phyloP scores from a whole-genome alignment of 2,888 invertebrate genomes.

The Criorhina ranunculi region DNA sequence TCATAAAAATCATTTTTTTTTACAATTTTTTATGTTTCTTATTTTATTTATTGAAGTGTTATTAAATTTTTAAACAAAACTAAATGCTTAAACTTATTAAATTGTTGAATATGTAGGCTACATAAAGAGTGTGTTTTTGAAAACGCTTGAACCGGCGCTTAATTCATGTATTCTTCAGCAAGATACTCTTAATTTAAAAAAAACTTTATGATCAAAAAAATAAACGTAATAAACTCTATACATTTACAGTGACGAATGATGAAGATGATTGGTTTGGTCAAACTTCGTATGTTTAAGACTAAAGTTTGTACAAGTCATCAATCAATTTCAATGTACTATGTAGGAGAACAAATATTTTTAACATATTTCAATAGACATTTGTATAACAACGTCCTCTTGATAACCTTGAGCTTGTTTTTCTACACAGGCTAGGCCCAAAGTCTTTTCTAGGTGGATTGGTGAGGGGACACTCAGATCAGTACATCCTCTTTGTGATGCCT shows the following conservation, averaged over 20 bases:
- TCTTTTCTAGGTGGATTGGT: too few relatives aligned
- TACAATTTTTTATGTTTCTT: conserved; percentile 9
- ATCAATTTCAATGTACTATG: too few relatives aligned
- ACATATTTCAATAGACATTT: too few relatives aligned
- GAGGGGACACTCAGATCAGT: too few relatives aligned
- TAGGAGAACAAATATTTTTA: too few relatives aligned
- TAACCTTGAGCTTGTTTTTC: too few relatives aligned
- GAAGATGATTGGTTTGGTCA: conserved; percentile 31
- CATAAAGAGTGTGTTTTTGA: too few relatives aligned
- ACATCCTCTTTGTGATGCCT: too few relatives aligned
- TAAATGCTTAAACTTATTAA: background rate
- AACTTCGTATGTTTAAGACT: conserved; percentile 42
- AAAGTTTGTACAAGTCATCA: too few relatives aligned
- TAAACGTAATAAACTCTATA: conserved; percentile 1
- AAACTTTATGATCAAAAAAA: conserved; percentile 1
- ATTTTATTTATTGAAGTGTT: background rate
- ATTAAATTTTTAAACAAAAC: background rate
- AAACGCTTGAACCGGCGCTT: too few relatives aligned
- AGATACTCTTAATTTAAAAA: background rate
- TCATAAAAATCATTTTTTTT: conserved; percentile 50
- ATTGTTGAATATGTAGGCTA: background rate
- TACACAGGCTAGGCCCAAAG: too few relatives aligned
- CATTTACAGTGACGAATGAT: conserved; percentile 30
- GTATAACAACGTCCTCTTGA: too few relatives aligned
- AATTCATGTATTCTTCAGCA: background rate